These are phyloP conservation scores for Melipona bicolor DNA, from an alignment of 2,888 invertebrate species.

Conservation along the genomic window DNA sequence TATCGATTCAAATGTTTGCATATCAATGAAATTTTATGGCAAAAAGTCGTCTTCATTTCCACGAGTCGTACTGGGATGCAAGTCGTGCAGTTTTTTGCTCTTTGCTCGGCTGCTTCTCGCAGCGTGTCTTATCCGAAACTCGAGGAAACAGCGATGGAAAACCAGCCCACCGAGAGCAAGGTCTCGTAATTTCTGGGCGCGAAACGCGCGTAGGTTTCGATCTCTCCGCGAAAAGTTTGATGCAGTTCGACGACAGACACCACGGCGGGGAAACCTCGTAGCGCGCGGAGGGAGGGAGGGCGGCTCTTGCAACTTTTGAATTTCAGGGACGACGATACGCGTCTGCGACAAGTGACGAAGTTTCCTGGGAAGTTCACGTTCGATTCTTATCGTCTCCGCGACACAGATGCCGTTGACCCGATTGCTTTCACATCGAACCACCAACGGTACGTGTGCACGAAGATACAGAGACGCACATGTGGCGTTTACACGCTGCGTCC, in stretches of 20 bases:
- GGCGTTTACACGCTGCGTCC: constrained; percentile 27
- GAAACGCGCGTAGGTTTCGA: constrained; percentile 2
- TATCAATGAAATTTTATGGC: too few species aligned
- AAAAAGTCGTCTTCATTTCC: too few species aligned
- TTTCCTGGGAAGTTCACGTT: constrained; percentile 52
- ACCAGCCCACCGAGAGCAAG: neutral
- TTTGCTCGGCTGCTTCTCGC: too few species aligned
- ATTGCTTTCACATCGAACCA: constrained; percentile 12
- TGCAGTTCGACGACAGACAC: neutral
- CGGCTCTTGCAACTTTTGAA: constrained; percentile 27
- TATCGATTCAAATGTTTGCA: too few species aligned
- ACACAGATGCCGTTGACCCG: constrained; percentile 66
- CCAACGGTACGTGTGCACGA: neutral
- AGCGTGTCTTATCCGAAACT: neutral
- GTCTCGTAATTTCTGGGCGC: constrained; percentile 7
- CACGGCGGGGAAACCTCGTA: neutral
- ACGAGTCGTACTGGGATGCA: too few species aligned
- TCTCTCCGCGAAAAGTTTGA: constrained; percentile 32
- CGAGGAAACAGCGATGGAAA: neutral
- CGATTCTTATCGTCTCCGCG: constrained; percentile 69
- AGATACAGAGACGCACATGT: neutral
- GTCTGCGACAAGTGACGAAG: constrained; percentile 51
- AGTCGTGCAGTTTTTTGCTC: neutral
- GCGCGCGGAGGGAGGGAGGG: neutral
- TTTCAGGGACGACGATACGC: constrained; percentile 42